Conservation (phyloP, 1,140 invertebrate genomes). For the Sitophilus oryzae region DNA sequence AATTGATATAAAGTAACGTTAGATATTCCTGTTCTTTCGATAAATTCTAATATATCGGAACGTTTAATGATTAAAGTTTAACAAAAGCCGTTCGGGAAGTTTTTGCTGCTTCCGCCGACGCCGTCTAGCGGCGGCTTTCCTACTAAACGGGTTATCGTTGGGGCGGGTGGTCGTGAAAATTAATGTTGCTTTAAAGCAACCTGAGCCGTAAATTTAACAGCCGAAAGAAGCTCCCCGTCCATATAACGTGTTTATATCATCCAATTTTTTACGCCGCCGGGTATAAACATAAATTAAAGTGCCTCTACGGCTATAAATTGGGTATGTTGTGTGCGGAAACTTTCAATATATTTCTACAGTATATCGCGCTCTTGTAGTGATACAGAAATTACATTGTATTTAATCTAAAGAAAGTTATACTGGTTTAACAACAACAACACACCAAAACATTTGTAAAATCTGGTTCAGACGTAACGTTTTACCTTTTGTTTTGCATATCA, state of each 20-base stretch:
- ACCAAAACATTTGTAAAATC: too few relatives aligned
- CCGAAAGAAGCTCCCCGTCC: not conserved
- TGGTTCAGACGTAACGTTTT: too few relatives aligned
- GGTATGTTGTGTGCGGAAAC: not conserved
- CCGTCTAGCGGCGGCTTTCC: too few relatives aligned
- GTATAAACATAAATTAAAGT: not conserved
- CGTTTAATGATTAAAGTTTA: not conserved
- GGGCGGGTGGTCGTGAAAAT: not conserved
- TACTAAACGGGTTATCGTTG: not conserved
- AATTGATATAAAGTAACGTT: too few relatives aligned
- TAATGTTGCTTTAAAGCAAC: not conserved
- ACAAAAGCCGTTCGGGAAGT: not conserved
- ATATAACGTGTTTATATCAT: not conserved
- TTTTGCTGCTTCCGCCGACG: not conserved
- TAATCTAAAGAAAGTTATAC: too few relatives aligned
- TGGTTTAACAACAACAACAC: too few relatives aligned
- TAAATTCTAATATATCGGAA: not conserved
- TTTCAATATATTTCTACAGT: not conserved
- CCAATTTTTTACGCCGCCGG: not conserved
- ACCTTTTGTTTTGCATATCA: too few relatives aligned
- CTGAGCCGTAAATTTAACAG: not conserved
- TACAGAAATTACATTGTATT: too few relatives aligned
- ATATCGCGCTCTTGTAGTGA: too few relatives aligned
- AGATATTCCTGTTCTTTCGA: too few relatives aligned
- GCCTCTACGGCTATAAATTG: not conserved